Evolutionary conservation across 2,888 invertebrate genomes (phyloP), one percentile per base, ranked within the genome.

Genomic region (Bimastos eiseni): DNA sequence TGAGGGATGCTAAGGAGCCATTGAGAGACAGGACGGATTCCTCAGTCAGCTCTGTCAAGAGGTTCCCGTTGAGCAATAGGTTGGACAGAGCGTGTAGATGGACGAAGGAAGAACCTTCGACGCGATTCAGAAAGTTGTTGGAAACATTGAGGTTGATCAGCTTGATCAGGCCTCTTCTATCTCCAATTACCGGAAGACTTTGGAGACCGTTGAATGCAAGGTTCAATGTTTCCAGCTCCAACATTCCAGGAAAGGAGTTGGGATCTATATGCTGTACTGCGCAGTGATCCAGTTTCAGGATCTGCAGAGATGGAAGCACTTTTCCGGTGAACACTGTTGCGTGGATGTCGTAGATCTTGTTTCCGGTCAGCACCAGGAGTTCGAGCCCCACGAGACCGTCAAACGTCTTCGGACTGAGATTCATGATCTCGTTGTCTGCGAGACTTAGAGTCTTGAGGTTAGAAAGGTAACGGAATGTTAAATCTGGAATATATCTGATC

Each of bases 221-320:
- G 86, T 15, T 37, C 86, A 86, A 17, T 11, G n/a, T 13, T 19
- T 19, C 34, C 34, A 86, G 86, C 6, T 86, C 5, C 8, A 19
- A 86, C 21, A 86, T 15, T 86, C 36, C 86, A 37, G 86, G 8
- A 36, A 86, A 86, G 37, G 86, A 86, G 34, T 86, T 37, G 6
- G 34, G 36, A 24, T 86, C 86, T 17, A 86, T 86, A 1, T 86
- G 36, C 19, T 15, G 37, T 36, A 86, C 6, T 8, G 36, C 34
- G n/a, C 86, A 86, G 34, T 37, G 86, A 86, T 86, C 86, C 86
- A 86, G 21, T 37, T 86, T 86, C 30, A 86, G 86, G 37, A 86
- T 34, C 86, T 86, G 36, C 86, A 86, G 36, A 34, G 34, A 17
- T 86, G 86, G 86, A 37, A 86, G 86, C 19, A 36, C 37, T 15